A percentile compares a stretch with the other conserved stretches of the same genome.
Conservation (phyloP, 2,113 vertebrate genomes). For the Pygoscelis antarcticus region DNA sequence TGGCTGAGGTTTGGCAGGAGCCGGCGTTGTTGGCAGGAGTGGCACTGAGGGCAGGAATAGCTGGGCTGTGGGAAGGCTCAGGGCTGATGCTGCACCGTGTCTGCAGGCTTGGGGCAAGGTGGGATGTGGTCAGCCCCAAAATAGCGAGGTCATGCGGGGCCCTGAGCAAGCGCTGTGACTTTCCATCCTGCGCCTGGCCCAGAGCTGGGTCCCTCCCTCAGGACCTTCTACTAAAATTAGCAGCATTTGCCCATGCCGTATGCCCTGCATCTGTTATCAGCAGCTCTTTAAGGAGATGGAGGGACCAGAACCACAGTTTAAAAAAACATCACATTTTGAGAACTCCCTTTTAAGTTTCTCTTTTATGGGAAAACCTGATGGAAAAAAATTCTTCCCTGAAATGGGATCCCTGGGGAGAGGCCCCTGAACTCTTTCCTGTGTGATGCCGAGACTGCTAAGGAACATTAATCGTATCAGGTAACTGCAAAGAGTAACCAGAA, state of each 20-base stretch:
- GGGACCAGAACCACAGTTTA: not conserved
- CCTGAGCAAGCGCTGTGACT: not conserved
- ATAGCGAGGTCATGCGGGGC: not conserved
- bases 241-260: accelerated
- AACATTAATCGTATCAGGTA: not conserved
- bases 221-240: slow-evolving; percentile 38
- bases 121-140: not conserved
- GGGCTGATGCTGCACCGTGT: not conserved
- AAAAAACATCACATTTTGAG: not conserved
- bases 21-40: not conserved
- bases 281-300: slow-evolving; percentile 8
- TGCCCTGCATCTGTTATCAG: not conserved
- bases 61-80: not conserved
- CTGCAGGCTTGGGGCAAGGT: slow-evolving; percentile 20
- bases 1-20: not conserved
- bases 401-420: not conserved
- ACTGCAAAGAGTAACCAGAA: not conserved
- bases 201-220: not conserved
- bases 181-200: slow-evolving; percentile 3
- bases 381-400: not conserved
- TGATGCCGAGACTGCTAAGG: not conserved
- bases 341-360: not conserved
- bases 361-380: not conserved
- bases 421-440: not conserved
- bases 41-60: not conserved